Evolutionary conservation across 2,113 vertebrate species (phyloP).

Genomic region (Datnioides undecimradiatus): DNA sequence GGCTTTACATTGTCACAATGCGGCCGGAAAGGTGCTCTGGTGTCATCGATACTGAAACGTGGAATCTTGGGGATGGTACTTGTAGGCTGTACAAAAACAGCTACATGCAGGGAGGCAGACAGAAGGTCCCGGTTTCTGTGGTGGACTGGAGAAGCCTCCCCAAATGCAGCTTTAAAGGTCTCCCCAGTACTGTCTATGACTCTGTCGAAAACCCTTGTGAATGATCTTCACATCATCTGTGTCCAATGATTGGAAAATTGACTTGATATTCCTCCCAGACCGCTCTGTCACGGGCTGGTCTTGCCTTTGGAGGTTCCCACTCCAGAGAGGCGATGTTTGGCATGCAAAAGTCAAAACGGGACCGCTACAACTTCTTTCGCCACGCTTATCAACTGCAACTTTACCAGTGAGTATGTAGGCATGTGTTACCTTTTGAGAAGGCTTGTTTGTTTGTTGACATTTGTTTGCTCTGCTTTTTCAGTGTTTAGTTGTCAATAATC

Average conservation of each 20-base stretch:
- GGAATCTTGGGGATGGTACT: slow-evolving; percentile 27
- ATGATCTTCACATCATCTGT: slow-evolving; percentile 52
- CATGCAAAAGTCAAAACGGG: slow-evolving; percentile 64
- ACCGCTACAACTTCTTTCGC: slow-evolving; percentile 71
- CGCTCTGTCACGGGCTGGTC: rapidly evolving
- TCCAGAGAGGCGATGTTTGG: slow-evolving; percentile 51
- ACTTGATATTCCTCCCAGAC: slow-evolving; percentile 57
- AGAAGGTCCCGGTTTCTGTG: slow-evolving; percentile 58
- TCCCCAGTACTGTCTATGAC: slow-evolving; percentile 34
- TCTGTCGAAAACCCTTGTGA: slow-evolving; percentile 69
- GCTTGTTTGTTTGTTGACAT: too few species aligned
- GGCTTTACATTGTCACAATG: slow-evolving; percentile 68
- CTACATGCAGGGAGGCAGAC: background rate
- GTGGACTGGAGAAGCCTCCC: slow-evolving; percentile 50
- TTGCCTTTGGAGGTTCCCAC: slow-evolving; percentile 62
- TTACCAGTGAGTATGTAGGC: slow-evolving; percentile 67
- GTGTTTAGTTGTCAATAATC: too few species aligned
- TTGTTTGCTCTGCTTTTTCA: too few species aligned
- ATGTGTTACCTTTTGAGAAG: too few species aligned
- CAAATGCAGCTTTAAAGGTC: slow-evolving; percentile 44
- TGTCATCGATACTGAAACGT: slow-evolving; percentile 62
- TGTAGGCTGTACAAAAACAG: slow-evolving; percentile 33
- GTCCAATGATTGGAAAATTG: slow-evolving; percentile 74
- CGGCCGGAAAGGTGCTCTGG: slow-evolving; percentile 56
- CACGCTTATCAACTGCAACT: slow-evolving; percentile 63